A percentile compares a stretch with the other conserved stretches of the same genome.
Evolutionary conservation across 1,140 invertebrate genomes (phyloP).

Genomic region (Platyscapa corneri): DNA sequence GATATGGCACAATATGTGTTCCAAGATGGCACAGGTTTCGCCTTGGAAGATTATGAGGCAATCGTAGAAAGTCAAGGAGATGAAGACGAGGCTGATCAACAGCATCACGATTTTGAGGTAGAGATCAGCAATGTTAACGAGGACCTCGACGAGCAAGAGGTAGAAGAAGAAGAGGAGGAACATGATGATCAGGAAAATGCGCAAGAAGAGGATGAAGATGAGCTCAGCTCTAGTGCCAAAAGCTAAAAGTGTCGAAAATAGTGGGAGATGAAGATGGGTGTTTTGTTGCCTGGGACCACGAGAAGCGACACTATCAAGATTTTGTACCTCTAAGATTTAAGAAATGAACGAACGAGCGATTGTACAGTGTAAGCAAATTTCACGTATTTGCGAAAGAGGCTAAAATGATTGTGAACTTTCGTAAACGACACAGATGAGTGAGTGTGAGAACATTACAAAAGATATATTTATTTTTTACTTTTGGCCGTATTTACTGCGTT

Average conservation of each 20-base stretch:
- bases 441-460: slow-evolving; percentile 22
- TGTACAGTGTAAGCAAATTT: slow-evolving; percentile 46
- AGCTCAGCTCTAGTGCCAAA: slow-evolving; percentile 63
- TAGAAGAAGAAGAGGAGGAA: slow-evolving; percentile 5
- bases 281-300: slow-evolving; percentile 56
- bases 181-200: background rate
- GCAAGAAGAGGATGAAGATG: slow-evolving; percentile 52
- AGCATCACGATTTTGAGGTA: slow-evolving; percentile 40
- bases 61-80: slow-evolving; percentile 50
- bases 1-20: slow-evolving; percentile 63
- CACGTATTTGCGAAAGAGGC: slow-evolving; percentile 38
- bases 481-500: slow-evolving; percentile 32
- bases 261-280: slow-evolving; percentile 6
- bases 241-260: slow-evolving; percentile 60
- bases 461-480: slow-evolving; percentile 47
- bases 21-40: slow-evolving; percentile 58
- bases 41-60: slow-evolving; percentile 54
- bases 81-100: slow-evolving; percentile 47
- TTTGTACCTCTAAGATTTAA: slow-evolving; percentile 51
- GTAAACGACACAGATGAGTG: background rate
- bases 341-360: slow-evolving; percentile 18
- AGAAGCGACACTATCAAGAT: slow-evolving; percentile 48
- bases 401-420: slow-evolving; percentile 40
- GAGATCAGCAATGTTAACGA: slow-evolving; percentile 39
- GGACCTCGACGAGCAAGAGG: slow-evolving; percentile 24